Base-by-base conservation (phyloP, 2,797 vertebrate species). In the Botia kubotai region DNA sequence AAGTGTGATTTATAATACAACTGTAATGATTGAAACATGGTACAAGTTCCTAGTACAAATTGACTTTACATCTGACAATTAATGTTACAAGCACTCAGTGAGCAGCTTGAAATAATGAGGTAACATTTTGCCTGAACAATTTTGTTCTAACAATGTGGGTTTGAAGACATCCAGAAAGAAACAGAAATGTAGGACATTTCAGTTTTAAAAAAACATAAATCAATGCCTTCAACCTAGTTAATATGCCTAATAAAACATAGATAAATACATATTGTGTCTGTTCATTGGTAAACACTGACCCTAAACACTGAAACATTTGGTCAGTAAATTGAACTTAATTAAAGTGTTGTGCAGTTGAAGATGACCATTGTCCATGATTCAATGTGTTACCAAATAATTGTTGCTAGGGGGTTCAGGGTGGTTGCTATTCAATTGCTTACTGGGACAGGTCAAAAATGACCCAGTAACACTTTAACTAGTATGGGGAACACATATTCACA, bases 1-100 rank as follows among this genome's bases (percentile, higher is more conserved):
- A 80, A 82, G 23, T 43, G 70, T 66, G 62, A 75, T 82, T 81
- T 71, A n/a, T 68, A 29, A 29, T 62, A 62, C 23, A 66, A 76
- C 58, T 63, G 63, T 19, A 57, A 53, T 23, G 16, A 23, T 77
- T 77, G 71, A 82, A 72, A 77, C 14, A 43, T 33, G 36, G 68
- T 43, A 39, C 6, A 3, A 50, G n/a, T 73, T 65, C 8, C 50
- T 1, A 1, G 39, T 62, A 68, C 65, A 68, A 74, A 68, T 6
- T 53, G 3, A 55, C 69, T 72, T 79, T 46, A 43, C 13, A 29
- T 72, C 16, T 23, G 36, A 21, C 16, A 16, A 39, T 26, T 55
- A 57, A 48, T 8, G 53, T 68, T 21, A 46, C 39, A 63, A 66
- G 46, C 23, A 55, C 68, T 63, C 46, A 75, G 13, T 63, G 19